Conservation (phyloP, 2,888 invertebrate species). For the Eupithecia dodoneata region DNA sequence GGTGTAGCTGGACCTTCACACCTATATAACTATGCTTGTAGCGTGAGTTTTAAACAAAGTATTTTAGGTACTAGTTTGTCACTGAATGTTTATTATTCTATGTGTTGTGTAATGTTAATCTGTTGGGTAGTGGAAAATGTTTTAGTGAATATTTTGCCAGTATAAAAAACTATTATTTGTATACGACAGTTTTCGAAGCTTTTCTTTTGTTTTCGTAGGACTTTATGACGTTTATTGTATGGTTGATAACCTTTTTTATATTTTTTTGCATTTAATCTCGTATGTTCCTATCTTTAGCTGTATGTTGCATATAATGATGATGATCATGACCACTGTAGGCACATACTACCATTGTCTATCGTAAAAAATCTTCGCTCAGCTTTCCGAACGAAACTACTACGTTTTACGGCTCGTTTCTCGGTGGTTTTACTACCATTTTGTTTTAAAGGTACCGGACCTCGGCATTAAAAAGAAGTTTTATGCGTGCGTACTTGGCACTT, state of each 20-base stretch:
- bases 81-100: background rate
- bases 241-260: background rate
- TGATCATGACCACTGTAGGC: background rate
- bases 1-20: constrained; percentile 45
- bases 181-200: background rate
- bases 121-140: background rate
- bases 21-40: constrained; percentile 13
- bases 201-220: background rate
- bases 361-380: constrained; percentile 7
- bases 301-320: background rate
- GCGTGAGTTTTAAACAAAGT: constrained; percentile 7
- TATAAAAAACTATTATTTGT: background rate
- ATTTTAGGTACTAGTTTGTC: background rate
- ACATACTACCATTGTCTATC: background rate
- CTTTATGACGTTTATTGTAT: background rate
- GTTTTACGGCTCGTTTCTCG: constrained; percentile 31
- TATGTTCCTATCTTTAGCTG: background rate
- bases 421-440: constrained; percentile 40
- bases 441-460: constrained; percentile 36
- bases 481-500: constrained; percentile 34
- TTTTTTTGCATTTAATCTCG: background rate
- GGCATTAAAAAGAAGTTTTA: constrained; percentile 39
- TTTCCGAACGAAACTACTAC: constrained; percentile 23
- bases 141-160: background rate
- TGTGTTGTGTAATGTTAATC: background rate